These are phyloP conservation scores for Drosophila hamatofila DNA, from an alignment of 2,888 invertebrate species.

Conservation along the genomic window DNA sequence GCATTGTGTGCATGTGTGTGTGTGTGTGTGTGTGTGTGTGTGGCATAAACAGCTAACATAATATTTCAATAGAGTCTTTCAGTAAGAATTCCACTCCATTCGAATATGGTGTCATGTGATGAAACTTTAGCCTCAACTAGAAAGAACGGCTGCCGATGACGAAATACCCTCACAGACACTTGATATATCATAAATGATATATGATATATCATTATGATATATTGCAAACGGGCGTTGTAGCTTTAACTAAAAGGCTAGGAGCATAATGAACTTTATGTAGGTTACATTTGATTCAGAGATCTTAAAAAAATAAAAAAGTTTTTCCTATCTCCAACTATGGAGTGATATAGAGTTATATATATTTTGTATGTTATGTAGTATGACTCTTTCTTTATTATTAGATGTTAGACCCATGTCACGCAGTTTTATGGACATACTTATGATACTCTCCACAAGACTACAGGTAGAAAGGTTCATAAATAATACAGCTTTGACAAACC, in stretches of 20 bases:
- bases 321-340: background rate
- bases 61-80: constrained; percentile 13
- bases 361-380: background rate
- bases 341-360: too few relatives aligned
- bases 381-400: too few relatives aligned
- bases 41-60: constrained; percentile 3
- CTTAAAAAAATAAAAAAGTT: background rate
- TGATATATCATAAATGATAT: background rate
- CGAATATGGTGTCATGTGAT: constrained; percentile 7
- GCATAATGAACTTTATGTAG: background rate
- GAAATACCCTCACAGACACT: background rate
- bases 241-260: background rate
- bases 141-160: background rate
- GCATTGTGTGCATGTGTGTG: background rate
- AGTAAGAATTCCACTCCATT: background rate
- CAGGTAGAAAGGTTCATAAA: too few relatives aligned
- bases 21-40: background rate
- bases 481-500: too few relatives aligned
- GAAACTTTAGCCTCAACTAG: background rate
- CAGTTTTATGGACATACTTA: too few relatives aligned
- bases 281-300: background rate
- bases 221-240: background rate
- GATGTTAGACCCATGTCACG: background rate
- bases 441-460: too few relatives aligned
- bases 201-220: background rate